phyloP scores from a whole-genome alignment of 2,797 vertebrate species.

The Hydrocynus forskahlii region DNA sequence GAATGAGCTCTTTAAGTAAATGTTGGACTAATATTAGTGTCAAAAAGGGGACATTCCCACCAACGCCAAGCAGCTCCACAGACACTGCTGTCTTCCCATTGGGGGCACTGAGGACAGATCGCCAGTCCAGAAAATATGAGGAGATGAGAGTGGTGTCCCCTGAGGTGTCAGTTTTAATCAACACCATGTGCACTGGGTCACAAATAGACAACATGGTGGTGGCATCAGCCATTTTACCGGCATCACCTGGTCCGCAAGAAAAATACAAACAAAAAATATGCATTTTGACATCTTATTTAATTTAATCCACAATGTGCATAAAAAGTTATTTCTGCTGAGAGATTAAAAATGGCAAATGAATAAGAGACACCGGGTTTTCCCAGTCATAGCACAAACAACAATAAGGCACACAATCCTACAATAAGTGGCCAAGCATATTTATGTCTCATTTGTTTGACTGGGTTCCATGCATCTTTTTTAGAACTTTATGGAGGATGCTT shows the following conservation, averaged over 20 bases:
- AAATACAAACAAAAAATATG: conserved; percentile 16
- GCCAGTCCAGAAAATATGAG: conserved; percentile 96
- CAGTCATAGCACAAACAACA: no score
- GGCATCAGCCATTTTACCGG: conserved; percentile 90
- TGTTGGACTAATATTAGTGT: not conserved
- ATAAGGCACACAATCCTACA: no score
- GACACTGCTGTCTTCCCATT: conserved; percentile 82
- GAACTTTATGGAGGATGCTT: no score
- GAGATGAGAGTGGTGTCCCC: conserved; percentile 89
- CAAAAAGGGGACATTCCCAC: conserved; percentile 73
- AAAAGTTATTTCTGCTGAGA: not conserved
- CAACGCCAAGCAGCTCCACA: conserved; percentile 94
- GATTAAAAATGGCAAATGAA: no score
- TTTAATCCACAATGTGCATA: not conserved
- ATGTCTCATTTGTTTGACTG: no score
- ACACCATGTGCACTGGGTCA: conserved; percentile 92
- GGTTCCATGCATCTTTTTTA: no score
- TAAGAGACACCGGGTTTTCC: no score
- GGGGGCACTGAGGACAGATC: conserved; percentile 85
- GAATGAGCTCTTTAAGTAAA: not conserved
- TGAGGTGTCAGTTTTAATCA: conserved; percentile 90
- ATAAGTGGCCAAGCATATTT: no score
- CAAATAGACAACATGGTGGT: conserved; percentile 92
- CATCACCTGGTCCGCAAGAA: conserved; percentile 80
- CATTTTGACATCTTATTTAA: not conserved